A percentile compares a stretch with the other conserved stretches of the same genome.
These are phyloP conservation scores for Dreissena polymorpha DNA, from an alignment of 1,140 invertebrate species.

Conservation along the genomic window DNA sequence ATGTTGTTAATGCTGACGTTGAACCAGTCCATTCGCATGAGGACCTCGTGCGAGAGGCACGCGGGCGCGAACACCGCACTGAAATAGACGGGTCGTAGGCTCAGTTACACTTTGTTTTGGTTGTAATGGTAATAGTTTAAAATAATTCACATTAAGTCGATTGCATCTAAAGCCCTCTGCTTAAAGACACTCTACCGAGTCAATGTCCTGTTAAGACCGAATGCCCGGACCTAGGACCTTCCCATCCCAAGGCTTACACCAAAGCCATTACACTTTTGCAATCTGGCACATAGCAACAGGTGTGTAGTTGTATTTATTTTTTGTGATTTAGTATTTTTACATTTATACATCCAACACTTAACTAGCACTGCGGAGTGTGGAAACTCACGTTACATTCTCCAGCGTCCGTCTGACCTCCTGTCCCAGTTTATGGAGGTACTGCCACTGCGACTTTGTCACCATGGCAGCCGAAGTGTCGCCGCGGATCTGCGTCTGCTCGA, in stretches of 20 bases:
- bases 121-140: too few species aligned
- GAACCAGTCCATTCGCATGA: conserved; percentile 37
- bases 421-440: conserved; percentile 94
- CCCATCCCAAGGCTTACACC: too few species aligned
- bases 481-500: conserved; percentile 95
- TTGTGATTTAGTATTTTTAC: not conserved
- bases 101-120: too few species aligned
- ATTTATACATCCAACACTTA: not conserved
- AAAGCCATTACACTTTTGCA: not conserved
- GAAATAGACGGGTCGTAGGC: conserved; percentile 7
- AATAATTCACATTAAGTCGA: too few species aligned
- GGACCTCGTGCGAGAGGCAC: conserved; percentile 47
- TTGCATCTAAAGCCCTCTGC: too few species aligned
- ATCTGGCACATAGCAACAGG: not conserved
- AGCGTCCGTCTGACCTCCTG: conserved; percentile 89
- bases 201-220: too few species aligned
- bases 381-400: conserved; percentile 88
- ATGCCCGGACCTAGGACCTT: too few species aligned
- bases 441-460: conserved; percentile 93
- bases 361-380: not conserved
- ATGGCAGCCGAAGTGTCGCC: conserved; percentile 82
- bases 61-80: conserved; percentile 50
- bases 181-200: too few species aligned
- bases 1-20: conserved; percentile 42
- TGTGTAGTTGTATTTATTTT: not conserved